phyloP scores from a whole-genome alignment of 2,888 invertebrate species.

The Lepidonotus clava region DNA sequence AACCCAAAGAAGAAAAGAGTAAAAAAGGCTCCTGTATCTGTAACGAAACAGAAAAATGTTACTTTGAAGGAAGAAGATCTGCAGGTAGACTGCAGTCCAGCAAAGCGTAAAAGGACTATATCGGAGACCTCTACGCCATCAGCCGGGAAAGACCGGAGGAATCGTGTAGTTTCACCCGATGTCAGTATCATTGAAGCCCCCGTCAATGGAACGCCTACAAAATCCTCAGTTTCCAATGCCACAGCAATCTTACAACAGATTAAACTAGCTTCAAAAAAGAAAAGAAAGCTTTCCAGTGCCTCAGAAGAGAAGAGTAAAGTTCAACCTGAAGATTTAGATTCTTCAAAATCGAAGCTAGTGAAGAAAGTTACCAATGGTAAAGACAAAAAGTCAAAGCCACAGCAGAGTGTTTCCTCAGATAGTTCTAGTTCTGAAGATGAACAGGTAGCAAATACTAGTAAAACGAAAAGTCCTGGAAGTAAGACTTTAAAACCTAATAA shows the following conservation, averaged over 20 bases:
- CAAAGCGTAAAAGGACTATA: conserved; percentile 26
- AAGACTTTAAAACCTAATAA: not conserved
- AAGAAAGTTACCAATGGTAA: no score
- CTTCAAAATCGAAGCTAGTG: no score
- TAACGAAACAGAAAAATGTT: no score
- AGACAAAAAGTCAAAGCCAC: not conserved
- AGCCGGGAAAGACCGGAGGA: not conserved
- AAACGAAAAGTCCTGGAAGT: not conserved
- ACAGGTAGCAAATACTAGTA: not conserved
- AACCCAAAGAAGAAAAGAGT: not conserved
- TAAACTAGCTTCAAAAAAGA: not conserved
- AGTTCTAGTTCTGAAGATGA: not conserved
- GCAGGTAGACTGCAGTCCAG: no score
- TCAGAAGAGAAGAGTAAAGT: no score
- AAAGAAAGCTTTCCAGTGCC: no score
- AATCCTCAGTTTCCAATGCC: not conserved
- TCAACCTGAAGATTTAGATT: no score
- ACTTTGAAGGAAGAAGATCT: no score
- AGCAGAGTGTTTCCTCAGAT: not conserved
- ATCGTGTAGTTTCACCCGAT: not conserved
- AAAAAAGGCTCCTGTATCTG: no score
- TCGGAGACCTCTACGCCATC: conserved; percentile 8
- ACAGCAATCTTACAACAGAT: not conserved
- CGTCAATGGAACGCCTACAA: not conserved
- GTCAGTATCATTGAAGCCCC: conserved; percentile 16